A percentile compares a stretch with the other conserved stretches of the same genome.
Conservation (phyloP, 2,888 invertebrate genomes). For the Cerceris ruficornis region DNA sequence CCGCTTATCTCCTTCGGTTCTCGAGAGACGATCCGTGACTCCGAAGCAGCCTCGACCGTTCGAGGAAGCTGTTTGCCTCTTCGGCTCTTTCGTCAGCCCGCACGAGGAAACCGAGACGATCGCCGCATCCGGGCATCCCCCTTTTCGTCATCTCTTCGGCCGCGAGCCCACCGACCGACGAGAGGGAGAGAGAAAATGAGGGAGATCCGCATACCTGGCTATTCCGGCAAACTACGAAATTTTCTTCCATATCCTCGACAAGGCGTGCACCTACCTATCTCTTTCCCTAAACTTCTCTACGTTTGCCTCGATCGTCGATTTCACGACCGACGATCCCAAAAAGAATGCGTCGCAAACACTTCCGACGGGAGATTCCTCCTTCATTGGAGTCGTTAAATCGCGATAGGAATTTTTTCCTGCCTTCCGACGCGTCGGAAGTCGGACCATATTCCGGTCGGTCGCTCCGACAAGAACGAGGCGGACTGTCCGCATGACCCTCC, state of each 20-base stretch:
- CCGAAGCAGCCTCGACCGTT: background rate
- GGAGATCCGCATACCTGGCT: background rate
- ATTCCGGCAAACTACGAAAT: conserved; percentile 22
- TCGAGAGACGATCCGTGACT: conserved; percentile 15
- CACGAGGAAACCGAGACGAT: background rate
- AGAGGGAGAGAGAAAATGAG: background rate
- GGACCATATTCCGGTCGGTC: conserved; percentile 22
- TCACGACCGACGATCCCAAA: too few species aligned
- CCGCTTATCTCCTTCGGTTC: conserved; percentile 7
- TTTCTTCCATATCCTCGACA: too few species aligned
- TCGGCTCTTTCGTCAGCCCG: background rate
- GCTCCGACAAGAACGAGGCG: too few species aligned
- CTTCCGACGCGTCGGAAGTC: conserved; percentile 57
- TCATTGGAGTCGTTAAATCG: too few species aligned
- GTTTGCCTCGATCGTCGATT: too few species aligned
- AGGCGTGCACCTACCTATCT: too few species aligned
- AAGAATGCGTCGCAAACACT: conserved; percentile 47
- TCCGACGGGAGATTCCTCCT: conserved; percentile 74
- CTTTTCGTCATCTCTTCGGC: background rate
- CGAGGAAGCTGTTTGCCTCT: too few species aligned
- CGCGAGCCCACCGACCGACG: background rate
- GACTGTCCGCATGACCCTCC: too few species aligned
- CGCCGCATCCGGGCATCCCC: background rate
- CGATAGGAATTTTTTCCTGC: background rate
- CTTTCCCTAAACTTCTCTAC: too few species aligned